Percentiles rank a stretch among this genome's conserved stretches.
phyloP scores from a whole-genome alignment of 2,113 vertebrate genomes.

The Jacana jacana region DNA sequence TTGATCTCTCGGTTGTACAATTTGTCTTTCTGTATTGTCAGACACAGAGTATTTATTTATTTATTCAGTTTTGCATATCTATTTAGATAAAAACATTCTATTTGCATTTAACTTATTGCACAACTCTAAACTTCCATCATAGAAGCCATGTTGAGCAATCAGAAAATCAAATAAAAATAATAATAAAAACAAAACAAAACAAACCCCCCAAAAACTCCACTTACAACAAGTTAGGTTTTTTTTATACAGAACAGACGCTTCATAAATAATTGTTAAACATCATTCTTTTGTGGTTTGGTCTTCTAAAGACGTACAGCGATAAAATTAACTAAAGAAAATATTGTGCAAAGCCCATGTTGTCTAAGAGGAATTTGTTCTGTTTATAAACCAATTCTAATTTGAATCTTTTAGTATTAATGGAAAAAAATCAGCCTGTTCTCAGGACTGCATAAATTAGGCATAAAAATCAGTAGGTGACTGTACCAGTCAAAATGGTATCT shows the following conservation, averaged over 20 bases:
- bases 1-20: not conserved
- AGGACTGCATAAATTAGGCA: not conserved
- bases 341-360: not conserved
- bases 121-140: not conserved
- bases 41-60: not conserved
- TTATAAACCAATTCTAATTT: not conserved
- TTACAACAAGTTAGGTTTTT: not conserved
- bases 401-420: not conserved
- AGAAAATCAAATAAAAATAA: not conserved
- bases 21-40: not conserved
- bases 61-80: not conserved
- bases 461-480: not conserved
- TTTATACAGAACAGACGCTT: not conserved
- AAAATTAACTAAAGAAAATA: not conserved
- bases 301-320: not conserved
- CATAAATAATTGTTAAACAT: not conserved
- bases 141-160: not conserved
- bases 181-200: not conserved
- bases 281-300: not conserved
- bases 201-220: not conserved
- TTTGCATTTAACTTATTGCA: not conserved
- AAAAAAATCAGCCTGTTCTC: not conserved
- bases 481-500: not conserved
- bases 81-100: not conserved
- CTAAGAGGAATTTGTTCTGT: not conserved